A percentile compares a stretch with the other conserved stretches of the same genome.
phyloP scores from a whole-genome alignment of 2,113 vertebrate genomes.

The Podarcis cretensis region DNA sequence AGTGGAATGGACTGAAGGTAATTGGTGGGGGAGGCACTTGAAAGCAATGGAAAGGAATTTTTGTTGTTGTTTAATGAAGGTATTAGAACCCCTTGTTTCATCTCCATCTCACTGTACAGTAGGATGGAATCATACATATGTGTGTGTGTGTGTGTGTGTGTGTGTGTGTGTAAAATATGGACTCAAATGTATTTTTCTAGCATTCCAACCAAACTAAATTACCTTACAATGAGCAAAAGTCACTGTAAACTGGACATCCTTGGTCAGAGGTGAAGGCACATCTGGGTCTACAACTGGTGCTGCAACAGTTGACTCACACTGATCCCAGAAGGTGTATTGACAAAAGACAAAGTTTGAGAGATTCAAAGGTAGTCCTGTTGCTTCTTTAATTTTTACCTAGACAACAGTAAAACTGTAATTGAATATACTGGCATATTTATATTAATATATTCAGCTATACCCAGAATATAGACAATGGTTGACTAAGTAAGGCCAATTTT shows the following conservation, averaged over 20 bases:
- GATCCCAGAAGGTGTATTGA: constrained; percentile 97
- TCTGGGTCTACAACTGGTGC: constrained; percentile 96
- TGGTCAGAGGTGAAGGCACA: constrained; percentile 82
- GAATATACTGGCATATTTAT: neutral
- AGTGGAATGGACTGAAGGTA: too few relatives aligned
- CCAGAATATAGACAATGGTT: neutral
- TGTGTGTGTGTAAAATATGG: too few relatives aligned
- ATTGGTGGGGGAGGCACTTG: too few relatives aligned
- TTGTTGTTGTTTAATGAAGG: neutral
- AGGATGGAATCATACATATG: neutral
- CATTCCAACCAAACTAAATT: constrained; percentile 25
- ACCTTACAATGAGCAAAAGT: constrained; percentile 94
- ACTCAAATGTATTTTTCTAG: neutral
- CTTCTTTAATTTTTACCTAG: constrained; percentile 97
- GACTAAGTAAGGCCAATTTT: neutral
- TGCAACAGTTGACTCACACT: constrained; percentile 87
- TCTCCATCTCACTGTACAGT: too few relatives aligned
- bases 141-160: too few relatives aligned
- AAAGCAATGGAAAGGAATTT: too few relatives aligned
- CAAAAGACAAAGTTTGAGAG: constrained; percentile 99
- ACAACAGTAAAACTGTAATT: constrained; percentile 31
- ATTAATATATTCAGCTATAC: neutral
- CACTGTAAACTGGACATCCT: constrained; percentile 90
- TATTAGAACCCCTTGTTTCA: neutral
- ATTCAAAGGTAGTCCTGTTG: constrained; percentile 91